Evolutionary conservation across 2,113 vertebrate species (phyloP).

Genomic region (Oceanites oceanicus): DNA sequence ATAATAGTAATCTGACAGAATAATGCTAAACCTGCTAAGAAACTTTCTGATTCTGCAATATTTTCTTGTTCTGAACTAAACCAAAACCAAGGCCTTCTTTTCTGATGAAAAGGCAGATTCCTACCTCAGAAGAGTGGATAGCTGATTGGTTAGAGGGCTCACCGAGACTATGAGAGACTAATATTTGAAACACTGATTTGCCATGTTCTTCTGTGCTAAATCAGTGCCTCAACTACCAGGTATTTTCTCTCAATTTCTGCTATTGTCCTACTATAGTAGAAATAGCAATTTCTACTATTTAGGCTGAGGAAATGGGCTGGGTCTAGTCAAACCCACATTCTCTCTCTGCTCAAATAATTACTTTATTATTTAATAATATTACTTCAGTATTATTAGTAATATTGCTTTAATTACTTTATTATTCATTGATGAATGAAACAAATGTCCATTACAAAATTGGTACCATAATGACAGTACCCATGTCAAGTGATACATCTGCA

Average conservation of each 20-base stretch:
- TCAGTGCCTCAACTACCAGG: neutral
- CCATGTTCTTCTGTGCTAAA: neutral
- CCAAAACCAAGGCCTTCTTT: neutral
- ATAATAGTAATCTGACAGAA: neutral
- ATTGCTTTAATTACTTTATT: neutral
- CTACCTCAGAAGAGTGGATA: neutral
- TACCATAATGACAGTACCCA: neutral
- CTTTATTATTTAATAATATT: neutral
- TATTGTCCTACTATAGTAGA: neutral
- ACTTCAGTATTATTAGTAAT: too few relatives aligned
- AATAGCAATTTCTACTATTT: neutral
- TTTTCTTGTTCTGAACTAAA: neutral
- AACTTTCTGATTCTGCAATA: neutral
- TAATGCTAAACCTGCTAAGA: neutral
- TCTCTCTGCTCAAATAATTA: neutral
- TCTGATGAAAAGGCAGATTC: neutral
- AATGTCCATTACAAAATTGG: neutral
- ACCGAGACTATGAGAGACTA: neutral
- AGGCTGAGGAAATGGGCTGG: neutral
- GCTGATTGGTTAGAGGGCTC: neutral
- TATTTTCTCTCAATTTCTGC: neutral
- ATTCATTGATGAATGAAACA: neutral
- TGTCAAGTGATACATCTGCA: neutral
- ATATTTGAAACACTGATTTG: neutral
- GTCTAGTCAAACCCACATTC: neutral